These are phyloP conservation scores for Xylocampa areola DNA, from an alignment of 2,888 invertebrate genomes.

Conservation along the genomic window DNA sequence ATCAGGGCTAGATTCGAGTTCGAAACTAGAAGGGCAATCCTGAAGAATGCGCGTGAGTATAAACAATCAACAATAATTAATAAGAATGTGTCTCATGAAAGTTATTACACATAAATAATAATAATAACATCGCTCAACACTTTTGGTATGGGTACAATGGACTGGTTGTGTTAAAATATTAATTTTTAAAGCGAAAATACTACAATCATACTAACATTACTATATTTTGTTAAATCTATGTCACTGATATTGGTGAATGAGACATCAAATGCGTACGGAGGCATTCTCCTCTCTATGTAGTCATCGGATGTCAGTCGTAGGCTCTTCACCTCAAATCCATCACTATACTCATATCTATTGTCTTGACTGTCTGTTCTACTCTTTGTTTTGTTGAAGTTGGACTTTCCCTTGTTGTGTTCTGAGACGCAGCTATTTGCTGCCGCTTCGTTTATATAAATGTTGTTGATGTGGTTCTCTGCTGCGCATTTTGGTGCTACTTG, in stretches of 20 bases:
- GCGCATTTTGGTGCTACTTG: conserved; percentile 73
- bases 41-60: too few relatives aligned
- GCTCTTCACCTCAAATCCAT: conserved; percentile 70
- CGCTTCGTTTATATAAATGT: conserved; percentile 71
- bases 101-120: too few relatives aligned
- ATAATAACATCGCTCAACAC: too few relatives aligned
- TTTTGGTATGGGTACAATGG: too few relatives aligned
- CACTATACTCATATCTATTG: conserved; percentile 56
- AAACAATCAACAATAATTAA: too few relatives aligned
- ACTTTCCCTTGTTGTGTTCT: conserved; percentile 40
- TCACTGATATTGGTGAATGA: conserved; percentile 74
- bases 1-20: too few relatives aligned
- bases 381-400: conserved; percentile 47
- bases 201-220: conserved; percentile 70
- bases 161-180: too few relatives aligned
- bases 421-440: conserved; percentile 14
- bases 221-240: conserved; percentile 78
- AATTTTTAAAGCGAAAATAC: too few relatives aligned
- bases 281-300: conserved; percentile 77
- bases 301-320: conserved; percentile 79
- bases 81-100: too few relatives aligned
- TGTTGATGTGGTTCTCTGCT: conserved; percentile 72
- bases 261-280: conserved; percentile 66
- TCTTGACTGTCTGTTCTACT: conserved; percentile 55
- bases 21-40: too few relatives aligned